Evolutionary conservation across 2,113 vertebrate species (phyloP).

Genomic region (Hyperopisus bebe): DNA sequence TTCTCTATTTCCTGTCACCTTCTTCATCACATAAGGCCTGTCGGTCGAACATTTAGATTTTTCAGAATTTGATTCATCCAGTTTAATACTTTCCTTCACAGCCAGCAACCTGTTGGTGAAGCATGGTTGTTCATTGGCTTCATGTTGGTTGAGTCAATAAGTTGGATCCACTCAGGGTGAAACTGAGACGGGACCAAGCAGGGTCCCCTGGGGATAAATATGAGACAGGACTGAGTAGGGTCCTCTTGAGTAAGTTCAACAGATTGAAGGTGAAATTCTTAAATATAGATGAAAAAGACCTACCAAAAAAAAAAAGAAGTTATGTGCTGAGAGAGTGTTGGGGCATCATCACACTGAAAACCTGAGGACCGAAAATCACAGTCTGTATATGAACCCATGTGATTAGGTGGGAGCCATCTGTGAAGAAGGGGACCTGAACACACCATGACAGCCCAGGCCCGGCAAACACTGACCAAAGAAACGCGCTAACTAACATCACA

Average conservation of each 20-base stretch:
- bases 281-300: background rate
- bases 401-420: background rate
- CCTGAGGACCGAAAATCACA: background rate
- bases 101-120: background rate
- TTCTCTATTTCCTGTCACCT: background rate
- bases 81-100: background rate
- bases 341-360: background rate
- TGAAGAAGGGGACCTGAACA: background rate
- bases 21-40: constrained; percentile 2
- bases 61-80: background rate
- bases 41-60: background rate
- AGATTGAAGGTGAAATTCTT: background rate
- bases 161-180: background rate
- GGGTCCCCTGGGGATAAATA: background rate
- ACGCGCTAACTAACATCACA: background rate
- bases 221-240: background rate
- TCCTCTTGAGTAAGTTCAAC: background rate
- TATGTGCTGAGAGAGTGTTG: background rate
- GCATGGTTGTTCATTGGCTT: background rate
- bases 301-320: background rate
- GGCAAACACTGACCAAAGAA: background rate
- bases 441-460: background rate
- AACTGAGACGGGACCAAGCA: background rate
- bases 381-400: background rate
- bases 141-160: background rate